Conservation (phyloP, 2,113 vertebrate genomes). For the Tonatia bakeri region DNA sequence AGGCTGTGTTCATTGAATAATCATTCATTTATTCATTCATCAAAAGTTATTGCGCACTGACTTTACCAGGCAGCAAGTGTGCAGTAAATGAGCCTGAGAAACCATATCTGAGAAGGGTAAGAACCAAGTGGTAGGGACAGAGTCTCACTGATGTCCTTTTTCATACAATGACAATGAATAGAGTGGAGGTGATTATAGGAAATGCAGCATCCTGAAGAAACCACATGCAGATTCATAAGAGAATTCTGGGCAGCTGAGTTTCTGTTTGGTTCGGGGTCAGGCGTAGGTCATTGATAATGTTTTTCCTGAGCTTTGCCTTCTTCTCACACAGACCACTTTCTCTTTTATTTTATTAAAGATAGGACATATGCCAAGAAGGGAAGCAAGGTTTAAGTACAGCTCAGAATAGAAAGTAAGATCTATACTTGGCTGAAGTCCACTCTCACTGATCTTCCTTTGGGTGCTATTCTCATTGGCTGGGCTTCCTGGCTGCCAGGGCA, state of each 20-base stretch:
- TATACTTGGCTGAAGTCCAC: conserved; percentile 29
- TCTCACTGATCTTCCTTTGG: not conserved
- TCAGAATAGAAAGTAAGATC: conserved; percentile 58
- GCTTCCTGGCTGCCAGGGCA: not conserved
- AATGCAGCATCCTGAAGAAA: not conserved
- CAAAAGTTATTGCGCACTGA: not conserved
- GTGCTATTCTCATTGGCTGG: not conserved
- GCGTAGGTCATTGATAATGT: not conserved
- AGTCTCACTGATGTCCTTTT: not conserved
- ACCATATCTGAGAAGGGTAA: not conserved
- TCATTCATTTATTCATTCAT: not conserved
- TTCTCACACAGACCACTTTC: conserved; percentile 22
- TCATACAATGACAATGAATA: not conserved
- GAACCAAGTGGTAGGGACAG: not conserved
- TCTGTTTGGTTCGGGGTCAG: not conserved
- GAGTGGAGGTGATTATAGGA: not conserved
- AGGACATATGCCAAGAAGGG: not conserved
- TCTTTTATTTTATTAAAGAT: conserved; percentile 32
- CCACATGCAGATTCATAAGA: not conserved
- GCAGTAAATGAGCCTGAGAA: not conserved
- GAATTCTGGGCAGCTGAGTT: not conserved
- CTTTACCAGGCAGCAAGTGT: not conserved
- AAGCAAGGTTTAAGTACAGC: conserved; percentile 37
- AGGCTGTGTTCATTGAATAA: not conserved
- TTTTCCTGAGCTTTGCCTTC: not conserved